phyloP scores from a whole-genome alignment of 2,113 vertebrate genomes.

The Aspidoscelis tigris region DNA sequence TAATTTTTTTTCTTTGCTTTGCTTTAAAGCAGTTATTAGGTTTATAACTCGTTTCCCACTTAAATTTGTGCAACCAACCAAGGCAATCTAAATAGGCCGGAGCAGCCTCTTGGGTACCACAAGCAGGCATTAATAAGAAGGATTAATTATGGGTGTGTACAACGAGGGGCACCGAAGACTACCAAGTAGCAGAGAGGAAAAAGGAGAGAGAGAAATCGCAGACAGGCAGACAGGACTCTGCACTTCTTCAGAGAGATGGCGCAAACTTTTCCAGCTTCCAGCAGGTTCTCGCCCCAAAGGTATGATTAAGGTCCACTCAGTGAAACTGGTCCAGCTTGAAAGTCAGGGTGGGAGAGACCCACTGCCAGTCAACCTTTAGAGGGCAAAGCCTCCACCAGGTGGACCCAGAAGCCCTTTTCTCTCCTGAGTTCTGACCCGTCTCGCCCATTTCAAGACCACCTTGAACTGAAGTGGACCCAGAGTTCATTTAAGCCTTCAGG shows the following conservation, averaged over 20 bases:
- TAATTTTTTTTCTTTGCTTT: constrained; percentile 59
- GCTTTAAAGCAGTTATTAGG: constrained; percentile 77
- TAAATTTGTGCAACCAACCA: constrained; percentile 84
- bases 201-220: neutral
- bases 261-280: neutral
- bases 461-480: neutral
- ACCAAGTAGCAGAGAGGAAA: constrained; percentile 51
- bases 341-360: neutral
- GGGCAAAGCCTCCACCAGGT: neutral
- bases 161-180: constrained; percentile 67
- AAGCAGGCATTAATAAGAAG: constrained; percentile 78
- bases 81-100: constrained; percentile 82
- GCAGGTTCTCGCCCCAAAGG: neutral
- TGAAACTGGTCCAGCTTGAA: neutral
- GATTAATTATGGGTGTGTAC: constrained; percentile 83
- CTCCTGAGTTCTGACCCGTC: neutral
- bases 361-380: too few species aligned
- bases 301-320: neutral
- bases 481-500: neutral
- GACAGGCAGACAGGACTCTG: neutral
- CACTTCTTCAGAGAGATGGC: neutral
- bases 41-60: constrained; percentile 85
- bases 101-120: constrained; percentile 77
- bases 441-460: neutral
- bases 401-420: neutral